Conservation (phyloP, 2,113 vertebrate species). For the Cryptotis parvus region DNA sequence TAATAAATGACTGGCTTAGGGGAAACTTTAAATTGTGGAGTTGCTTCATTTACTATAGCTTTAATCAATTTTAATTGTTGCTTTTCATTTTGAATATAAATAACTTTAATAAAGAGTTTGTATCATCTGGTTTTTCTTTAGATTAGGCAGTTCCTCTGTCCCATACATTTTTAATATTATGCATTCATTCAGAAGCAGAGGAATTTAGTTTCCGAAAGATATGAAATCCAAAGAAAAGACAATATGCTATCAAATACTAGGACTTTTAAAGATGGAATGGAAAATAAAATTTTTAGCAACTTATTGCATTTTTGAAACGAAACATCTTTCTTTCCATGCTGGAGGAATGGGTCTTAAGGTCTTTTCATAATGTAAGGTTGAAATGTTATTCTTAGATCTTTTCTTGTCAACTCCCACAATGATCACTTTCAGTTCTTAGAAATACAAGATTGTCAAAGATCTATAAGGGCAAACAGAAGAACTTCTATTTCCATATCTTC, state of each 20-base stretch:
- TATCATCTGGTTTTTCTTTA: not conserved
- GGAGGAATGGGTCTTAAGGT: not conserved
- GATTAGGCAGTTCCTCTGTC: not conserved
- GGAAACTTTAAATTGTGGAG: not conserved
- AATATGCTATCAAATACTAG: not conserved
- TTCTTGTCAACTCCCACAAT: not conserved
- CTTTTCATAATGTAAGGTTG: constrained; percentile 13
- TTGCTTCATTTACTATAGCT: not conserved
- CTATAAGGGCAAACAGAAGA: not conserved
- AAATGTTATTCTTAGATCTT: constrained; percentile 19
- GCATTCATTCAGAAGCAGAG: not conserved
- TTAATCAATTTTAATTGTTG: not conserved
- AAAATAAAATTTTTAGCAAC: not conserved
- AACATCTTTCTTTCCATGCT: not conserved
- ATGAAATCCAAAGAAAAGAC: not conserved
- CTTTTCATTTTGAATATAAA: not conserved
- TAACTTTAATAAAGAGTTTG: not conserved
- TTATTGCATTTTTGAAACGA: not conserved
- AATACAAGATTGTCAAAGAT: not conserved
- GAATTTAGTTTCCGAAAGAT: not conserved
- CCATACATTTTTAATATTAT: not conserved
- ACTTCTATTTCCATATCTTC: not conserved
- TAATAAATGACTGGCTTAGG: not conserved
- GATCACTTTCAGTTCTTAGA: not conserved
- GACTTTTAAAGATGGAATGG: not conserved